Base-by-base conservation (phyloP, 1,140 invertebrate species). In the Helicoverpa armigera region DNA sequence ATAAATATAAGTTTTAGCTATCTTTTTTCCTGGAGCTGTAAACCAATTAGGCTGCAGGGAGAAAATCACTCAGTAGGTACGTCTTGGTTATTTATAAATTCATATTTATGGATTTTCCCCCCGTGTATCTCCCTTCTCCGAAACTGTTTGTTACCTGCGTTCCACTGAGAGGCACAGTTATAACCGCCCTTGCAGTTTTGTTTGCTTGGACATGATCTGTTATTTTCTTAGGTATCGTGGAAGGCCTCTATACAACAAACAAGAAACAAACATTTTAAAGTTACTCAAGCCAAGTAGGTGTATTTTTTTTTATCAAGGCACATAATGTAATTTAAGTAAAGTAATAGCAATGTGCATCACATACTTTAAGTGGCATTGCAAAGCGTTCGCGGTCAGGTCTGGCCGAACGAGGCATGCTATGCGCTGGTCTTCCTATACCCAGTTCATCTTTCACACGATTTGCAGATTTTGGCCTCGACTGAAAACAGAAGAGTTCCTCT, bases 391-490 rank as follows among this genome's bases (percentile, higher is more conserved):
- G 82, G 5, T 86, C 85, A 2, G 65, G 85, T 11, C 84, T 79
- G 10, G 67, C 63, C 11, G 83, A 75, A 0, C 87, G 83, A 3
- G 77, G n/a, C 5, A 53, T 48, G 13, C 51, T 43, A n/a, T 78
- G 67, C 0, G 51, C 43, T 31, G 83, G 61, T 31, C 65, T 60
- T 51, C 53, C 16, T 53, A 77, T 78, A n/a, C 61, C 78, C 3
- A 69, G 60, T 9, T 87, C 82, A 51, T 88, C 84, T 83, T 81
- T 85, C 9, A 72, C 69, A 72, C 82, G 84, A 63, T 85, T 88
- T 16, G 87, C 86, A 31, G 86, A 90, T 75, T 85, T 89, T 13
- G 90, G 86, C 54, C 87, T 77, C 29, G 61, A 12, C 83, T 87
- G 70, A 35, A 54, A 75, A 78, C 65, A 61, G 72, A 2, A 77